These are phyloP conservation scores for Melanotus villosus DNA, from an alignment of 2,888 invertebrate genomes.

Conservation along the genomic window DNA sequence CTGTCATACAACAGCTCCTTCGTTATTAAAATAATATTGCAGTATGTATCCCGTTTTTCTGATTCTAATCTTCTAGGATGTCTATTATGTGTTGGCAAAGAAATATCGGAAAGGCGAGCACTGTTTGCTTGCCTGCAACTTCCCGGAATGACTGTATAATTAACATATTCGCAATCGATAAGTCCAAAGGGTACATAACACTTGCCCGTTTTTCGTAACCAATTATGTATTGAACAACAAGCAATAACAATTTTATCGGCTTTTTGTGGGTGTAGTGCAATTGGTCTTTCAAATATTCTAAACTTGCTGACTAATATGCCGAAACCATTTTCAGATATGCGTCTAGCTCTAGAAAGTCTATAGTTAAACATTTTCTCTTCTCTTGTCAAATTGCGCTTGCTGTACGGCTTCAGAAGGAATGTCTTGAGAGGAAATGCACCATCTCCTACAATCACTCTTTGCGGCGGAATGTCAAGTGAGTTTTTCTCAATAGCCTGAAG, in stretches of 20 bases:
- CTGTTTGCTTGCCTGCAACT: constrained; percentile 20
- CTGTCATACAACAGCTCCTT: neutral
- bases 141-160: constrained; percentile 24
- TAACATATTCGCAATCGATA: constrained; percentile 21
- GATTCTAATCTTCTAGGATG: neutral
- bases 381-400: constrained; percentile 18
- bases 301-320: constrained; percentile 2
- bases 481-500: constrained; percentile 1
- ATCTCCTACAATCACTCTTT: constrained; percentile 2
- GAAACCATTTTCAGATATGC: constrained; percentile 11
- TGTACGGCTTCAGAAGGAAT: constrained; percentile 24
- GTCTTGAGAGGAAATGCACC: constrained; percentile 2
- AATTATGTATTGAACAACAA: constrained; percentile 11
- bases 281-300: constrained; percentile 31
- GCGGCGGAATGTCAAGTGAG: constrained; percentile 5
- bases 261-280: constrained; percentile 6
- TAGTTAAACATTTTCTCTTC: constrained; percentile 13
- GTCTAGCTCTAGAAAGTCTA: neutral
- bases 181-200: constrained; percentile 10
- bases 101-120: constrained; percentile 6
- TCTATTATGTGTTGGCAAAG: neutral
- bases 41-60: neutral
- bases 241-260: neutral
- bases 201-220: constrained; percentile 20
- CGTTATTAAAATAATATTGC: constrained; percentile 19